Percentiles rank a stretch among this genome's conserved stretches.
Evolutionary conservation across 2,797 vertebrate species (phyloP).

Genomic region (Spea hammondii): DNA sequence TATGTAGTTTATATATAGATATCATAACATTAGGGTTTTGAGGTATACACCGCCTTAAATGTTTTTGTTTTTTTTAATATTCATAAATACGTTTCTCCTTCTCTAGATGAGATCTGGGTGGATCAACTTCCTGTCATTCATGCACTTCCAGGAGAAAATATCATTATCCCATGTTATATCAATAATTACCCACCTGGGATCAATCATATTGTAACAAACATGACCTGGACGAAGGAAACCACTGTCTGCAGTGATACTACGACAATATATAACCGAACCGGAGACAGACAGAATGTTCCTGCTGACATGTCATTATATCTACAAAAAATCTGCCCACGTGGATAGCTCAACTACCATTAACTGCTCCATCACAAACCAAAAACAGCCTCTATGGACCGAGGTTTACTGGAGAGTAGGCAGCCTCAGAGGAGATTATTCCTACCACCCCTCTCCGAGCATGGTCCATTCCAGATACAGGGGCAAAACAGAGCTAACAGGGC

Average conservation of each 20-base stretch:
- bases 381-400: background rate
- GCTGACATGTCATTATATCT: no score
- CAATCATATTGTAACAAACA: background rate
- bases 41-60: no score
- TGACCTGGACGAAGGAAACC: background rate
- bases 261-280: background rate
- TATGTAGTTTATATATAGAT: no score
- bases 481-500: background rate
- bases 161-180: background rate
- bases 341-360: background rate
- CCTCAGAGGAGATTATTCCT: conserved; percentile 24
- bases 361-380: conserved; percentile 4
- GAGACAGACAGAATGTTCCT: no score
- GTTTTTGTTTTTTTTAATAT: no score
- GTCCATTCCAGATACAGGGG: conserved; percentile 5
- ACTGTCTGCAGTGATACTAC: background rate
- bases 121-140: background rate
- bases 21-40: no score
- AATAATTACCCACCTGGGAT: background rate
- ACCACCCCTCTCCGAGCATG: conserved; percentile 33
- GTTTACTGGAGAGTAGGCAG: conserved; percentile 33
- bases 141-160: background rate
- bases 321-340: background rate
- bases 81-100: background rate
- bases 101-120: background rate